Base-by-base conservation (phyloP, 1,140 invertebrate species). In the Colletes gigas region DNA sequence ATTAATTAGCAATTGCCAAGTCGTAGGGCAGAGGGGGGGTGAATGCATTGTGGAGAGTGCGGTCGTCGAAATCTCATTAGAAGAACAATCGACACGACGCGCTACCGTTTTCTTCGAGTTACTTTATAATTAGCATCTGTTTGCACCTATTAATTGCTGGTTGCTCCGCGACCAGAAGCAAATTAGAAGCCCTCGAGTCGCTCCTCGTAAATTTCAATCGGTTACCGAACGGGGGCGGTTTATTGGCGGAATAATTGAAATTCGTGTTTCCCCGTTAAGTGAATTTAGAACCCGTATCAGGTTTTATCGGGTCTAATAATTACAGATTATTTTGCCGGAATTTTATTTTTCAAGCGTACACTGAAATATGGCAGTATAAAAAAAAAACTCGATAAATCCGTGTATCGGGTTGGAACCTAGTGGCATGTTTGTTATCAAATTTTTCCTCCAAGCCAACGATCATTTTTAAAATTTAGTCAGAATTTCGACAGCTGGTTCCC, bases 61-160 rank as follows among this genome's bases (percentile, higher is more conserved):
- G 77, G 77, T 50, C 82, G 67, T 60, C 83, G 83, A 73, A 81
- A 85, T 84, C 83, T 84, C 81, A 81, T 85, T 84, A 84, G 83
- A 84, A 85, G 83, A 85, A 85, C 78, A 84, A 77, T 84, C 77
- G 70, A n/a, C 76, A 1, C 30, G 55, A 63, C 50, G 17, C 62
- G 19, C 14, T 39, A 19, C 21, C 47, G 50, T 85, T 84, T 85
- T 85, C 83, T 85, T 73, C 65, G 70, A 70, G 76, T 83, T 75
- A 81, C 77, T 84, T 67, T 69, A 78, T 85, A 84, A 84, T 85
- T 84, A 84, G 70, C 77, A 50, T 68, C 82, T 75, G 59, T 83
- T 85, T 81, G 77, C 71, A 60, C 41, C 73, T 76, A 55, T 54
- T 85, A 85, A 85, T 85, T 85, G 73, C 66, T 15, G n/a, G 41